Conservation (phyloP, 2,113 vertebrate species). For the Crotalus viridis region DNA sequence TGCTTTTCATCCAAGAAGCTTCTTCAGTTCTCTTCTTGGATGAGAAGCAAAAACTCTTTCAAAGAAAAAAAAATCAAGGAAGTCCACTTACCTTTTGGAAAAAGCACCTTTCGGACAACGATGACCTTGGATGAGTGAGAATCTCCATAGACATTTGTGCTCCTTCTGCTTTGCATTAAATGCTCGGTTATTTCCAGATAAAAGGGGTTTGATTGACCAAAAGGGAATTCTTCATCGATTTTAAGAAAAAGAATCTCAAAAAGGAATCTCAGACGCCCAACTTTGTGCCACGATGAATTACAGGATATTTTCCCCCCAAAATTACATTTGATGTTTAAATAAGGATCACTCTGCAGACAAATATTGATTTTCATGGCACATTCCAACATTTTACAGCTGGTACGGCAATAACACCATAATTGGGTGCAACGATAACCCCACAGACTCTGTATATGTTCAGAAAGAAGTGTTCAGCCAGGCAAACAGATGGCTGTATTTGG, state of each 20-base stretch:
- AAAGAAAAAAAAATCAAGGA: background rate
- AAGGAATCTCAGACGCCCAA: background rate
- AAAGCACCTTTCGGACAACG: background rate
- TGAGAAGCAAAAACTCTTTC: background rate
- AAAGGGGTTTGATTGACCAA: background rate
- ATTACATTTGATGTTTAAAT: conserved; percentile 1
- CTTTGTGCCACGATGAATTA: background rate
- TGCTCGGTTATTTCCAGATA: background rate
- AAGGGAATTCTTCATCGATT: background rate
- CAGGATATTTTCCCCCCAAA: background rate
- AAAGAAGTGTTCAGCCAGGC: conserved; percentile 25
- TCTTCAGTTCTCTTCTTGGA: background rate
- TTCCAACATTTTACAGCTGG: conserved; percentile 11
- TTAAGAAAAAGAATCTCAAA: background rate
- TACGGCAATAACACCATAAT: background rate
- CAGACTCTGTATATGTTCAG: conserved; percentile 10
- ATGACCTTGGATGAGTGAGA: background rate
- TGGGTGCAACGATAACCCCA: background rate
- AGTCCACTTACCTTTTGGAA: background rate
- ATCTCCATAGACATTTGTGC: background rate
- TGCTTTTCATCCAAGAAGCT: too few relatives aligned
- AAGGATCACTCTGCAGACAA: conserved; percentile 2
- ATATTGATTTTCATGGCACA: background rate
- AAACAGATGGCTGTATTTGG: conserved; percentile 39
- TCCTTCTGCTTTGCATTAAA: too few relatives aligned